These are phyloP conservation scores for Lucifuga dentata DNA, from an alignment of 2,113 vertebrate species.

Conservation along the genomic window DNA sequence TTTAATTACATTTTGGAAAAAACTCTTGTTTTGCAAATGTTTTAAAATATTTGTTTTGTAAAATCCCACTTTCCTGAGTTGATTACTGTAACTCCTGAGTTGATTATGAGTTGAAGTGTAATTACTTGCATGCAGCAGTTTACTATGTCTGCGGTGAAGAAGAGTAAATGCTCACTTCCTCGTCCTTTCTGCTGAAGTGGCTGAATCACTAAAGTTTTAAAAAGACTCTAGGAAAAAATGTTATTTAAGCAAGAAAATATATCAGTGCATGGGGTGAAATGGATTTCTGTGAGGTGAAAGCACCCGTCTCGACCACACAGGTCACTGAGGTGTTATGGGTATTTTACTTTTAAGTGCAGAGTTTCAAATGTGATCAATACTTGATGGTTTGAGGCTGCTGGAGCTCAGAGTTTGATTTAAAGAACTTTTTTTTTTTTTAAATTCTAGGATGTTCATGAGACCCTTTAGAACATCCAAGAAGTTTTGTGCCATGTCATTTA, in stretches of 20 bases:
- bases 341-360: conserved; percentile 35
- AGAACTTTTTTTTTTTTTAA: conserved; percentile 16
- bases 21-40: background rate
- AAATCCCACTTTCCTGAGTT: background rate
- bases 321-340: conserved; percentile 36
- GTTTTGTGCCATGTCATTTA: conserved; percentile 29
- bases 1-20: background rate
- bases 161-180: too few species aligned
- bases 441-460: background rate
- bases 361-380: conserved; percentile 56
- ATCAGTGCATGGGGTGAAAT: conserved; percentile 17
- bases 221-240: too few species aligned
- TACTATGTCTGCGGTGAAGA: too few species aligned
- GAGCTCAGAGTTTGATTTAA: conserved; percentile 36
- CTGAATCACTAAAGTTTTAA: too few species aligned
- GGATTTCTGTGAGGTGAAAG: conserved; percentile 34
- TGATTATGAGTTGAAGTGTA: too few species aligned
- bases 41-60: too few species aligned
- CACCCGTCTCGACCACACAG: background rate
- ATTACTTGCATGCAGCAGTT: too few species aligned
- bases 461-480: too few species aligned
- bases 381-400: conserved; percentile 50
- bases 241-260: background rate
- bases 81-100: too few species aligned
- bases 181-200: too few species aligned